Evolutionary conservation across 2,888 invertebrate species (phyloP).

Genomic region (Acanthosepion pharaonis): DNA sequence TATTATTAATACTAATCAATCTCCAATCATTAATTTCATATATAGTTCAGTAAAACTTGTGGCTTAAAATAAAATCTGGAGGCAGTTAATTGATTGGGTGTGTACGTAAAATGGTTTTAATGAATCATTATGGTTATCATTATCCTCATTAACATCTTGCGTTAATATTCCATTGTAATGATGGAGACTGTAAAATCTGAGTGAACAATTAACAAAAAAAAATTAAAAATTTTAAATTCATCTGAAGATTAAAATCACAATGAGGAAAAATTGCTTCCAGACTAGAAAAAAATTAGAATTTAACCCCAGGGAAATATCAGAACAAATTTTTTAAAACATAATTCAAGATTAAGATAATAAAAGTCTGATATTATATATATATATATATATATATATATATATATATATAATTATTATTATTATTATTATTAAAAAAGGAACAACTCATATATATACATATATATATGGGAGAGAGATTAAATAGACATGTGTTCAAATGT

Average conservation of each 20-base stretch:
- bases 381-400: constrained; percentile 33
- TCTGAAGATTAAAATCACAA: background rate
- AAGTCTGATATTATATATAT: background rate
- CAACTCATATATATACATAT: background rate
- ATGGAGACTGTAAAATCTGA: background rate
- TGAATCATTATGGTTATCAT: background rate
- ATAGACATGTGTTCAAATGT: too few species aligned
- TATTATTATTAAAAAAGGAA: too few species aligned
- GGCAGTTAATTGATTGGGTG: background rate
- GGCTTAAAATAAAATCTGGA: background rate
- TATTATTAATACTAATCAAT: background rate
- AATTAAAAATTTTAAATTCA: background rate
- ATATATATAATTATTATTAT: background rate
- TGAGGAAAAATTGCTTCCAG: background rate
- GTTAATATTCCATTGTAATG: background rate
- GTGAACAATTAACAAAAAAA: background rate
- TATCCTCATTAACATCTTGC: background rate
- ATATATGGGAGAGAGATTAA: too few species aligned
- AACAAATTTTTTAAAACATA: background rate
- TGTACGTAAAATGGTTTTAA: background rate
- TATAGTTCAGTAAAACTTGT: background rate
- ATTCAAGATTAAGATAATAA: background rate
- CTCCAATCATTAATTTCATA: background rate
- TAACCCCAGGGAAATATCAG: background rate
- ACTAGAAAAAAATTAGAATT: background rate